Base-by-base conservation (phyloP, 2,113 vertebrate genomes). In the Speoplatyrhinus poulsoni region DNA sequence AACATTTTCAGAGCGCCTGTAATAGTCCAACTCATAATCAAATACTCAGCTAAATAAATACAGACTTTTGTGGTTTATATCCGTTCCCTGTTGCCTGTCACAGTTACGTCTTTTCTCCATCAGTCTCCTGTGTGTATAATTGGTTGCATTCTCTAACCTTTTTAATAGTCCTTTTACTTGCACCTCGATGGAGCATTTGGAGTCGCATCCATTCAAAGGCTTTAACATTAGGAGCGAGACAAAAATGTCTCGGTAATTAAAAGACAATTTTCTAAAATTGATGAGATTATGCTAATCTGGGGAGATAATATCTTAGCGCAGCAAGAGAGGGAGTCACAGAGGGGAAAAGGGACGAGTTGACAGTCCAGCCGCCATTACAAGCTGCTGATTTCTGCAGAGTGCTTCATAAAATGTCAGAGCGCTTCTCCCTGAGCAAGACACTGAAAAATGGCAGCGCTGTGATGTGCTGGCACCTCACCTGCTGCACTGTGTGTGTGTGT, bases 321-420 rank as follows among this genome's bases (percentile, higher is more conserved):
- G 77, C 47, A 73, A 77, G 85, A 83, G 75, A 80, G 65, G 66
- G 83, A 72, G 80, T 82, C 80, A 76, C 77, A 70, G 70, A 81
- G 79, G 81, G 65, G 79, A 75, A 36, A 53, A 62, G 61, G 60
- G 47, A 59, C 32, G 75, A 83, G 83, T 89, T 90, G 89, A 90
- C 88, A 86, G 90, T 90, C 88, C 88, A 87, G 92, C 90, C 92
- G 92, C 91, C 91, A 93, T 93, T 92, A 92, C 89, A 90, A 88
- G 89, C 88, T 85, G 83, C 83, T 90, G 83, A 89, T 89, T 90
- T 90, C 89, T 87, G 88, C 89, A 79, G 87, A 90, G 90, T 88
- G 89, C 87, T 90, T 91, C 88, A 91, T 93, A 92, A 93, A 93
- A 93, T 93, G 92, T 93, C 92, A 93, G 91, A 90, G 88, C 88